phyloP scores from a whole-genome alignment of 1,140 invertebrate species.

The Hyles euphorbiae region DNA sequence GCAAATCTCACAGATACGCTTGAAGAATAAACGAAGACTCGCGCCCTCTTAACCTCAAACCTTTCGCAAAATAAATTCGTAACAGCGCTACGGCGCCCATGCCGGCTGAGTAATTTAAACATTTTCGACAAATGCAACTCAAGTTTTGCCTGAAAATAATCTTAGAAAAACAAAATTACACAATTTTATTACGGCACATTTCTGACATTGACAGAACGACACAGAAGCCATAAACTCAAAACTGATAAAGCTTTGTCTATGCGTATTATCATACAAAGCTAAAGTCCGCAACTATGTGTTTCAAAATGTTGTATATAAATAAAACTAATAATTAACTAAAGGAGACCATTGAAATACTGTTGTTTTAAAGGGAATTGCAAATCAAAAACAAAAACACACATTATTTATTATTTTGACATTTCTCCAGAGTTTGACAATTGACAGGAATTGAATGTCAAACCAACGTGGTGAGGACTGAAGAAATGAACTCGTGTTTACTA shows the following conservation, averaged over 20 bases:
- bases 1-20: constrained; percentile 50
- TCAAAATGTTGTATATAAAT: too few relatives aligned
- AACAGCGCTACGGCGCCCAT: constrained; percentile 50
- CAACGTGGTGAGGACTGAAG: constrained; percentile 7
- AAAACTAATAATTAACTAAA: too few relatives aligned
- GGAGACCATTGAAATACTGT: too few relatives aligned
- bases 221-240: background rate
- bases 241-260: constrained; percentile 3
- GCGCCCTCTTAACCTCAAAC: constrained; percentile 65
- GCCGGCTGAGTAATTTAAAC: constrained; percentile 62
- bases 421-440: too few relatives aligned
- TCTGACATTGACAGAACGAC: constrained; percentile 17
- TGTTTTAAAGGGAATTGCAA: too few relatives aligned
- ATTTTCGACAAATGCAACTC: constrained; percentile 28
- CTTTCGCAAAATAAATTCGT: constrained; percentile 52
- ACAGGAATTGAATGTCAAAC: constrained; percentile 8
- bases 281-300: too few relatives aligned
- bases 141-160: background rate
- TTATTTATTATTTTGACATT: too few relatives aligned
- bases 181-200: constrained; percentile 21
- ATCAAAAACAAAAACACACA: too few relatives aligned
- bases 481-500: background rate
- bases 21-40: constrained; percentile 56
- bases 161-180: constrained; percentile 1
- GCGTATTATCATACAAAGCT: background rate